Evolutionary conservation across 2,113 vertebrate genomes (phyloP), one percentile per base, ranked within the genome.

Genomic region (Corythornis vintsioides): DNA sequence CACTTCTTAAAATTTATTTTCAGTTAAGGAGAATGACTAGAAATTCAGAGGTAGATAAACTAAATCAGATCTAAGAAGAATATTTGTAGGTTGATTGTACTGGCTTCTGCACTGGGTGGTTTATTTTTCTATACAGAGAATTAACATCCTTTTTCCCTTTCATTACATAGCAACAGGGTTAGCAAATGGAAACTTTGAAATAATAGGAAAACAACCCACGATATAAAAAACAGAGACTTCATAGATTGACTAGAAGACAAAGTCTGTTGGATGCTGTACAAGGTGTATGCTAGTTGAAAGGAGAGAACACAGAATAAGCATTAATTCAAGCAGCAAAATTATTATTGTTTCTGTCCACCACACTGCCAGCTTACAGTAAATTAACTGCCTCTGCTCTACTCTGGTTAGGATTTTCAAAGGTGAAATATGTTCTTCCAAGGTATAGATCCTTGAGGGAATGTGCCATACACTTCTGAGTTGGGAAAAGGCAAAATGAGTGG

Each of bases 381-480:
- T 74, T 28, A 13, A 16, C 17, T 66, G 11, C 10, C 56, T 17
- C 45, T 78, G 59, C 38, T 80, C 18, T 65, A 0, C 24, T 65
- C 59, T 33, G 52, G 47, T 76, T 40, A 75, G 19, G 40, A 16
- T 76, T 93, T 91, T 89, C 55, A 38, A 72, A 79, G 42, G 26
- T 75, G 55, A 35, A 57, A 38, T 72, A 20, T 56, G 20, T 80
- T 93, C 13, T 28, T 70, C 33, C 15, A 55, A 50, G 28, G 15
- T 16, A 16, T 0, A 47, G 61, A 25, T 48, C 22, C 61, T 75
- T 77, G 26, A 66, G 28, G 40, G 53, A 77, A 6, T 1, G 15
- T 31, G 26, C 20, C 0, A 0, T 56, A 43, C 15, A 1, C 20
- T 59, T 83, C 20, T 71, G n/a, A 16, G 20, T 61, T 57, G 18